Evolutionary conservation across 2,797 vertebrate species (phyloP), one percentile per base, ranked within the genome.

Genomic region (Notoglanidium macrostoma): DNA sequence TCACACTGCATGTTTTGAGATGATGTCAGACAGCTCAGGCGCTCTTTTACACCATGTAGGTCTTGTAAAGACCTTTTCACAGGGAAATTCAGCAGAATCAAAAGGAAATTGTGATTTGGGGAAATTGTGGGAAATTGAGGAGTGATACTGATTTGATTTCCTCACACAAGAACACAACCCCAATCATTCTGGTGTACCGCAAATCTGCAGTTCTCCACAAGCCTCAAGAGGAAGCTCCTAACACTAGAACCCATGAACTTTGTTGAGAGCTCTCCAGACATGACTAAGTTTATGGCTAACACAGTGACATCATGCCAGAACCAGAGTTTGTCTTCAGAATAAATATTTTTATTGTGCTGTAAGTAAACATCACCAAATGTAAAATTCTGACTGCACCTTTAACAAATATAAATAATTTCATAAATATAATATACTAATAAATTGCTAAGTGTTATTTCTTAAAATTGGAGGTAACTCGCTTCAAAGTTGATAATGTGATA

Each of bases 161-260:
- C 11, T 57, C 76, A 78, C 19, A 12, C 29, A 35, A 57, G 17
- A 78, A 12, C 51, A 57, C 51, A 35, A 21, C 29, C 51, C 17
- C 0, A 15, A 26, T 6, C 19, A 9, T 79, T 59, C 2, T 14
- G 77, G 55, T 40, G 29, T 26, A 15, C 32, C 19, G 10, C 54
- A 79, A 46, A 26, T n/a, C 72, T 14, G 23, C 72, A 46, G 44
- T 23, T 79, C 77, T 79, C 55, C 57, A 14, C 54, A 80, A 80
- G 78, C 55, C 32, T 59, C 54, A 40, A 21, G 32, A 4, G 11
- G 29, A 44, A 80, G 21, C 23, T 61, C 32, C 29, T 55, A 3
- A 8, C 8, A 23, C 15, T 14, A 2, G 57, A 61, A 40, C 32
- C 5, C 35, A 0, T 44, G 23, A 44, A 26, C 32, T 63, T 61